These are phyloP conservation scores for Crotalus horridus DNA, from an alignment of 2,113 vertebrate species.

Conservation along the genomic window DNA sequence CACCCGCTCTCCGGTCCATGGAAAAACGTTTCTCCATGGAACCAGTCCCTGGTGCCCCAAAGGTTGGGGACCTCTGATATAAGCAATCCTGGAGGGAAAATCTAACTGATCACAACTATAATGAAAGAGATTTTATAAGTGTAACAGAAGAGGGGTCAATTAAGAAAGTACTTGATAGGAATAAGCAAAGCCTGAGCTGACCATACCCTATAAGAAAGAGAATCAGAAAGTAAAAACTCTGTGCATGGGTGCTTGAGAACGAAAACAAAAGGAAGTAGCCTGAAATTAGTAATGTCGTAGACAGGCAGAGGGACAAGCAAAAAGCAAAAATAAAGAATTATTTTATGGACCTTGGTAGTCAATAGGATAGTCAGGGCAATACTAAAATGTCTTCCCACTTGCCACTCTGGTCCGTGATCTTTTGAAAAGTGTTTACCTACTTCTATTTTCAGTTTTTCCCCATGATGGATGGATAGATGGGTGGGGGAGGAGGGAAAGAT, in stretches of 20 bases:
- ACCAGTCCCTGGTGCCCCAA: too few relatives aligned
- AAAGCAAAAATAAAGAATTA: background rate
- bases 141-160: background rate
- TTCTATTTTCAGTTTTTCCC: background rate
- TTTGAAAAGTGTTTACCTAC: background rate
- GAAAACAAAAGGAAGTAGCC: background rate
- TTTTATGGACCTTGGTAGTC: background rate
- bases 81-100: background rate
- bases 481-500: background rate
- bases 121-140: background rate
- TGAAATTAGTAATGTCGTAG: background rate
- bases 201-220: background rate
- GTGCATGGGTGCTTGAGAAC: background rate
- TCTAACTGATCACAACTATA: background rate
- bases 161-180: background rate
- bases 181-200: background rate
- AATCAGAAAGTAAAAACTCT: background rate
- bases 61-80: too few relatives aligned
- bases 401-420: background rate
- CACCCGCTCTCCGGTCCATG: too few relatives aligned
- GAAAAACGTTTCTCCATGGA: too few relatives aligned
- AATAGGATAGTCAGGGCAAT: background rate
- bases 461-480: background rate
- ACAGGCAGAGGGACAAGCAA: background rate
- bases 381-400: background rate